phyloP scores from a whole-genome alignment of 2,797 vertebrate species.

The Centroberyx gerrardi region DNA sequence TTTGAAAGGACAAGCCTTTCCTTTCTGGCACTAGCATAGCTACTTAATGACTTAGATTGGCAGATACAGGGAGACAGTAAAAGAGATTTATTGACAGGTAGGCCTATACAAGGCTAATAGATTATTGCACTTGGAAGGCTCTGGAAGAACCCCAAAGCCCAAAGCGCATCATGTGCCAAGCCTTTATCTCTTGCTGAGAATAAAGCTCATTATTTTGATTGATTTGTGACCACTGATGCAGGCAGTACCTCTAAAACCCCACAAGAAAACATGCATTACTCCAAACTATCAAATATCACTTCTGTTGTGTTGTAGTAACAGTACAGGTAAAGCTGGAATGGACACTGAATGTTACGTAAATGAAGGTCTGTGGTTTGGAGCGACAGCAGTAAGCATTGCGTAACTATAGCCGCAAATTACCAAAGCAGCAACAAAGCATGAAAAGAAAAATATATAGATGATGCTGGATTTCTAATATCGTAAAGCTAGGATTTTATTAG shows the following conservation, averaged over 20 bases:
- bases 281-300: conserved; percentile 43
- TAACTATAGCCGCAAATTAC: conserved; percentile 39
- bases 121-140: conserved; percentile 48
- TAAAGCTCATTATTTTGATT: conserved; percentile 59
- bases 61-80: conserved; percentile 27
- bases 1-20: conserved; percentile 37
- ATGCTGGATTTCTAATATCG: neutral
- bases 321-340: conserved; percentile 51
- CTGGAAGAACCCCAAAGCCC: conserved; percentile 52
- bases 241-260: conserved; percentile 22
- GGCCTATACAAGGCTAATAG: conserved; percentile 15
- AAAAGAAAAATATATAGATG: conserved; percentile 29
- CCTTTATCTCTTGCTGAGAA: conserved; percentile 55
- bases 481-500: neutral
- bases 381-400: conserved; percentile 16
- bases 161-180: conserved; percentile 47
- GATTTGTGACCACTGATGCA: conserved; percentile 56
- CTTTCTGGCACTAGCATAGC: conserved; percentile 24
- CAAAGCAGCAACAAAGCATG: conserved; percentile 30
- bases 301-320: conserved; percentile 19
- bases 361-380: conserved; percentile 48
- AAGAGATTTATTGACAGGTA: conserved; percentile 60
- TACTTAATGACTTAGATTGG: conserved; percentile 36
- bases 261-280: conserved; percentile 46
- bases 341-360: conserved; percentile 29